Evolutionary conservation across 92 coral and sea anemone genomes (phyloP), one percentile per base, ranked within the genome.

Genomic region (Isaurus tuberculatus): DNA sequence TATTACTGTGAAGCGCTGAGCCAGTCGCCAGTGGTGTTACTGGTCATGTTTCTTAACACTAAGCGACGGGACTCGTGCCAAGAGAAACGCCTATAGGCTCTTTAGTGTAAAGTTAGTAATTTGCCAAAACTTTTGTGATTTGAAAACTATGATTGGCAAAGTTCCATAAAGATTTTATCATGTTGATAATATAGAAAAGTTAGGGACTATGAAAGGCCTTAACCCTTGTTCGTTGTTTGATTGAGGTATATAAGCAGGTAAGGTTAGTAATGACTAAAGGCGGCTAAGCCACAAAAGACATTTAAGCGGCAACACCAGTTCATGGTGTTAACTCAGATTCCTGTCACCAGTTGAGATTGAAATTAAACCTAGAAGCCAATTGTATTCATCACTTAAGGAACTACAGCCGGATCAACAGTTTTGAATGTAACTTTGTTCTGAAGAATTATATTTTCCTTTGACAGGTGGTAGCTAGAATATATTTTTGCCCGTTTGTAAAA

Each of bases 1-100:
- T 20, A 57, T 34, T 23, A 25, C 27, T 40, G 33, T n/a, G n/a
- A 77, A 70, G 82, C 60, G 82, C 82, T 23, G n/a, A 77, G 70
- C 20, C 9, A n/a, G 68, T 77, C 70, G 82, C 48, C n/a, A 19
- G 28, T 49, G 70, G 82, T 77, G 82, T 77, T 27, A 27, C 51
- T 10, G 37, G 25, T 60, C 70, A 61, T 49, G 36, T 74, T 74
- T 51, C 28, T 44, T 28, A 33, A 46, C 66, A 22, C 43, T 27
- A 31, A 17, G n/a, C 10, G 31, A 65, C 40, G 71, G n/a, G 11
- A 33, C 26, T 68, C 0, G 48, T 32, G 73, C 73, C 73, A 68
- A 68, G 43, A 33, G 9, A 15, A 15, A 19, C 58, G 58, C 58
- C 58, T 3, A 19, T 15, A n/a, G 20, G 20, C 0, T 13, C 16